These are phyloP conservation scores for Netelia virgata DNA, from an alignment of 2,888 invertebrate species.

Conservation along the genomic window DNA sequence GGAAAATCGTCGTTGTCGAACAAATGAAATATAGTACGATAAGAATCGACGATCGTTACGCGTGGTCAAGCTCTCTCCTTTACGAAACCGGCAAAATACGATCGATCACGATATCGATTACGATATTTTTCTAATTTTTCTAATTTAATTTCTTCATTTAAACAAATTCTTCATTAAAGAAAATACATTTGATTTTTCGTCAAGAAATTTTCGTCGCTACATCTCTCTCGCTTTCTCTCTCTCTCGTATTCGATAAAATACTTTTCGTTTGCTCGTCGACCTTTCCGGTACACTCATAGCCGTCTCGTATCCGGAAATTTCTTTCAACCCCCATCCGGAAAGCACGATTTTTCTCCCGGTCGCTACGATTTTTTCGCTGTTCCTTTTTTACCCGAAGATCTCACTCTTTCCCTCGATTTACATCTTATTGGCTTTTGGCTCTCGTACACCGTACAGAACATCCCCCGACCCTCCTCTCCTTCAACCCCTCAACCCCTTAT, in stretches of 20 bases:
- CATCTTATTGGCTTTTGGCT: conserved; percentile 70
- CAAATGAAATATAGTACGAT: conserved; percentile 32
- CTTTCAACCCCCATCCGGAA: conserved; percentile 24
- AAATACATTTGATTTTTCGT: no score
- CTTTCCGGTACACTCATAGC: neutral
- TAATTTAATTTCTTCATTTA: no score
- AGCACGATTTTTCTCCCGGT: conserved; percentile 36
- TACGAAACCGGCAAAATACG: no score
- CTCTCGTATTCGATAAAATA: neutral
- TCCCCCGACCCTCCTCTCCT: no score
- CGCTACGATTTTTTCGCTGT: conserved; percentile 24
- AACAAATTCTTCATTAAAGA: no score
- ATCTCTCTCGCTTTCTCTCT: no score
- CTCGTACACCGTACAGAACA: conserved; percentile 1
- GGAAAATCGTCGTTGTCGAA: conserved; percentile 45
- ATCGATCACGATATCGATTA: no score
- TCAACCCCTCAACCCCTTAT: neutral
- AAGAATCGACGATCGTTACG: conserved; percentile 29
- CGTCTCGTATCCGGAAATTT: conserved; percentile 20
- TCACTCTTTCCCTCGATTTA: conserved; percentile 65
- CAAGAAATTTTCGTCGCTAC: no score
- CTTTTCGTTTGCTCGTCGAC: neutral
- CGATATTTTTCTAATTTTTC: no score
- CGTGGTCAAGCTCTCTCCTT: no score
- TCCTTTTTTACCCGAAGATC: neutral